Evolutionary conservation across 2,797 vertebrate species (phyloP).

Genomic region (Lepidocolaptes lacrymiger): DNA sequence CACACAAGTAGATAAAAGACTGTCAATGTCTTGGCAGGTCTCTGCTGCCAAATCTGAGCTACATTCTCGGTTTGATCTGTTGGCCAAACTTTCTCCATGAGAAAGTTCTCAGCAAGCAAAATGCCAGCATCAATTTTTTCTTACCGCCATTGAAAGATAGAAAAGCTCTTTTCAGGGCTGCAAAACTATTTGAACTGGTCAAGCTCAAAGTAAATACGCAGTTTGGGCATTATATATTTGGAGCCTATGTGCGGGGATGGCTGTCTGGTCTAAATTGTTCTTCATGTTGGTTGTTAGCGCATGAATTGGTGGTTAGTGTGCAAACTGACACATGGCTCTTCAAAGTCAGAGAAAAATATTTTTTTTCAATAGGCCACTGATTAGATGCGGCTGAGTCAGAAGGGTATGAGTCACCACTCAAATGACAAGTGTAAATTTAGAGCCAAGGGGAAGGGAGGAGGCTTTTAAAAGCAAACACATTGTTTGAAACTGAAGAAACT

Average conservation of each 20-base stretch:
- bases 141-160: background rate
- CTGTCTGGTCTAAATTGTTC: background rate
- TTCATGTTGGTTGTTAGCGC: background rate
- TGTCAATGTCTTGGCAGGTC: background rate
- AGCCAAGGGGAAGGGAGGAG: conserved; percentile 31
- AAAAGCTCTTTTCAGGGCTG: background rate
- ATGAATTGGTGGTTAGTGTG: conserved; percentile 33
- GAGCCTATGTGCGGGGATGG: background rate
- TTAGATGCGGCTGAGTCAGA: conserved; percentile 65
- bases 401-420: conserved; percentile 67
- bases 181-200: background rate
- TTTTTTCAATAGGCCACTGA: conserved; percentile 67
- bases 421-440: conserved; percentile 66
- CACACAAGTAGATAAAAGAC: background rate
- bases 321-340: conserved; percentile 49
- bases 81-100: too few relatives aligned
- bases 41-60: background rate
- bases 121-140: background rate
- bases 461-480: conserved; percentile 50
- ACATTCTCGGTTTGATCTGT: background rate
- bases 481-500: conserved; percentile 29
- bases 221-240: background rate
- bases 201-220: background rate
- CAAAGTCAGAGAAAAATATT: conserved; percentile 39
- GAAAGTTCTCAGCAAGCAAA: background rate